phyloP scores from a whole-genome alignment of 1,140 invertebrate species.

The Drosophila busckii region DNA sequence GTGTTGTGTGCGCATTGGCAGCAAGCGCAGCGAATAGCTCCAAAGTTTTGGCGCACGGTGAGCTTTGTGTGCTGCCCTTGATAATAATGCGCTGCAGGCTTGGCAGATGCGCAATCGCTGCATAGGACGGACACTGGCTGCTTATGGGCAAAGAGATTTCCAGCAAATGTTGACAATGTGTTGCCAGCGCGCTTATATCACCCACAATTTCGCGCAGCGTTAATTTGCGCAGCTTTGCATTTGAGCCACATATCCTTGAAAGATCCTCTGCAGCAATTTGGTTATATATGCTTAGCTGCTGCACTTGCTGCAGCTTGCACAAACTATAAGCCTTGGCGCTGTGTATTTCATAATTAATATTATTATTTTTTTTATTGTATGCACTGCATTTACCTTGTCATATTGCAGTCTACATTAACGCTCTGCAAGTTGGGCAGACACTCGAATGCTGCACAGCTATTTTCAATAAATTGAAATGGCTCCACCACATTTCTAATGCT shows the following conservation, averaged over 20 bases:
- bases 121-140: background rate
- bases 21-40: slow-evolving; percentile 7
- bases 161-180: background rate
- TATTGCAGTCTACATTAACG: background rate
- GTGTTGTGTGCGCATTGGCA: background rate
- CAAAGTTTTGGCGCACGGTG: background rate
- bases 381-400: slow-evolving; percentile 2
- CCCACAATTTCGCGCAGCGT: slow-evolving; percentile 5
- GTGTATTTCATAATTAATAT: too few species aligned
- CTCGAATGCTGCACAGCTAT: background rate
- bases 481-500: background rate
- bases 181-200: slow-evolving; percentile 2
- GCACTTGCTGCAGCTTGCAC: background rate
- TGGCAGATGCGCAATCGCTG: background rate
- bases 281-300: background rate
- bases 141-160: slow-evolving; percentile 11
- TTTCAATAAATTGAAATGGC: background rate
- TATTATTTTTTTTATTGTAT: too few species aligned
- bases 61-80: background rate
- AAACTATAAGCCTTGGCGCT: too few species aligned
- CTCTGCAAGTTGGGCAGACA: background rate
- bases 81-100: slow-evolving; percentile 1
- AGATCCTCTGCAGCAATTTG: slow-evolving; percentile 1
- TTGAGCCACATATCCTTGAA: slow-evolving; percentile 1
- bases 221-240: slow-evolving; percentile 1